Evolutionary conservation across 2,888 invertebrate species (phyloP).

Genomic region (Heliconius erato): DNA sequence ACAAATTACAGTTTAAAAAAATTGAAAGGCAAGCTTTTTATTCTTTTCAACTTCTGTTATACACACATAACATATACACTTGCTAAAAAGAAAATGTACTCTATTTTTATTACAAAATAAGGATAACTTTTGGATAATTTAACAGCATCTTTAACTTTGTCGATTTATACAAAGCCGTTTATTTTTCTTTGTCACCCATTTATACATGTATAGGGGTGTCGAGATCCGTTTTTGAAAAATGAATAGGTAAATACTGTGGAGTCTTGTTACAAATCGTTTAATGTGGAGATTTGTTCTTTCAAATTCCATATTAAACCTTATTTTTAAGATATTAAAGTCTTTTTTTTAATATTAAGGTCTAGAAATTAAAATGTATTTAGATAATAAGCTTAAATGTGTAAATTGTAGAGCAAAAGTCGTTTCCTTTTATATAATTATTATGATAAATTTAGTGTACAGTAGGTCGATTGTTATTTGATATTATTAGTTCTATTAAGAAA

Average conservation of each 20-base stretch:
- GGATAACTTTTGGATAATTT: not conserved
- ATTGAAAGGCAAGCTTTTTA: slow-evolving; percentile 76
- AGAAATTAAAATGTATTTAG: slow-evolving; percentile 41
- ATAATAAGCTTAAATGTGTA: slow-evolving; percentile 45
- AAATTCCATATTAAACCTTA: not conserved
- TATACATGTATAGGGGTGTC: slow-evolving; percentile 85
- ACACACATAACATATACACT: slow-evolving; percentile 39
- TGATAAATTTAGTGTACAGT: not conserved
- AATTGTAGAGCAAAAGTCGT: slow-evolving; percentile 26
- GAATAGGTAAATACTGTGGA: slow-evolving; percentile 84
- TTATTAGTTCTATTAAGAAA: not conserved
- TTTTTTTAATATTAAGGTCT: not conserved
- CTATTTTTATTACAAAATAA: slow-evolving; percentile 52
- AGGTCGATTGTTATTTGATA: not conserved
- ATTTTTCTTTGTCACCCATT: slow-evolving; percentile 83
- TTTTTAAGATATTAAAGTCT: not conserved
- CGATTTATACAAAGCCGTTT: slow-evolving; percentile 83
- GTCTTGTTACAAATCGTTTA: slow-evolving; percentile 77
- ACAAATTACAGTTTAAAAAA: slow-evolving; percentile 84
- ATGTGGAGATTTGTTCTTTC: slow-evolving; percentile 51
- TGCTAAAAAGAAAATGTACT: slow-evolving; percentile 51
- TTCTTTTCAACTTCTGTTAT: slow-evolving; percentile 67
- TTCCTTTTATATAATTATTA: slow-evolving; percentile 27
- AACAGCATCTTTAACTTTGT: slow-evolving; percentile 56
- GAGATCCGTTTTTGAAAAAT: slow-evolving; percentile 84